Evolutionary conservation across 2,888 invertebrate genomes (phyloP), one percentile per base, ranked within the genome.

Genomic region (Microdon myrmicae): DNA sequence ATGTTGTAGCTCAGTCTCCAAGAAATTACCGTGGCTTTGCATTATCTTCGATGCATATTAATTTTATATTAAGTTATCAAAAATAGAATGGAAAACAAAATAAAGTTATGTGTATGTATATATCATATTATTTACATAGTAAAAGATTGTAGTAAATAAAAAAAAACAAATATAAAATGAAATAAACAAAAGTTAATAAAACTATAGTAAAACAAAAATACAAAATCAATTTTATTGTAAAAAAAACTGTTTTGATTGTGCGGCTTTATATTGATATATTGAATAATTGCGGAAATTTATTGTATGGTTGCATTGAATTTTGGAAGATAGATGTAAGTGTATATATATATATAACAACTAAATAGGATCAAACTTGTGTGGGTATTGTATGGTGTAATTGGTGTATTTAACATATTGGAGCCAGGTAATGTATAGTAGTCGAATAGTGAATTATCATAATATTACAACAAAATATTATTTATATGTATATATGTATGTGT

Each of bases 1-100:
- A 75, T 76, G 76, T 77, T 77, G 78, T 77, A 78, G 75, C 76
- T 78, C 78, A 78, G 77, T 77, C 77, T 77, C 77, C 77, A 78
- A 73, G 72, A 66, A 72, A 74, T 76, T 75, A 75, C 75, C 76
- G 77, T 68, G 66, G 69, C 58, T 45, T 70, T 69, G 66, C 35
- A 59, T 59, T 66, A 59, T 59, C 48, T 59, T 66, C 66, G 59
- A 54, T 66, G 59, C 58, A 43, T 53, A 51, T 56, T 47, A 29
- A 5, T 23, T 17, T n/a, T 41, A 44, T 43, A 44, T 22, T 38
- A 37, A 47, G 5, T 39, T 44, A 43, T 22, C 54, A 44, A 48
- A 58, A 51, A 54, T 44, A 59, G 16, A 48, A 38, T 34, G 48
- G 29, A 41, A 54, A n/a, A n/a, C n/a, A n/a, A 66, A 39, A 59